phyloP scores from a whole-genome alignment of 2,113 vertebrate species.

The Myiopsitta monachus region DNA sequence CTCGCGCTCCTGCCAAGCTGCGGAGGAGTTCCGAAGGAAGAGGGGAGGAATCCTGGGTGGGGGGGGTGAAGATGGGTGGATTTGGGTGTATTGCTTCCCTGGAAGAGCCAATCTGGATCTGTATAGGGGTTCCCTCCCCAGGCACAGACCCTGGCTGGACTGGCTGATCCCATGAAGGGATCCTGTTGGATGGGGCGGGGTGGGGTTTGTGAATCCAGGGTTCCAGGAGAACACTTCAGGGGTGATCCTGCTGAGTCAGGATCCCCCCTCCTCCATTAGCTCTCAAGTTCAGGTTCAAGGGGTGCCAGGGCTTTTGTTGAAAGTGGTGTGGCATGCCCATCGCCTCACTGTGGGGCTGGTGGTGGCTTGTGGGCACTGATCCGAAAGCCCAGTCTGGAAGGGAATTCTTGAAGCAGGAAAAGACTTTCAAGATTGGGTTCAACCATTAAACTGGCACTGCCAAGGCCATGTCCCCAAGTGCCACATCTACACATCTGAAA shows the following conservation, averaged over 20 bases:
- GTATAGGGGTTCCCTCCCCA: not conserved
- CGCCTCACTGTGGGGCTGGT: not conserved
- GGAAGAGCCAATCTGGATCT: not conserved
- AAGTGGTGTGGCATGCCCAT: fast-evolving
- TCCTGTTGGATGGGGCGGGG: not conserved
- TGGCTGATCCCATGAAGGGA: not conserved
- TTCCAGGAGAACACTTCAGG: not conserved
- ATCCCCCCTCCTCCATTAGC: not conserved
- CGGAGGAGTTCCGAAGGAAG: not conserved
- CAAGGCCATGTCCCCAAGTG: not conserved
- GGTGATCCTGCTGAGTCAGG: not conserved
- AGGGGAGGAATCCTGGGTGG: not conserved
- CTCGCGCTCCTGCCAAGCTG: not conserved
- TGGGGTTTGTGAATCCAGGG: not conserved
- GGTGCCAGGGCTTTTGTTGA: not conserved
- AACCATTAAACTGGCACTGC: not conserved
- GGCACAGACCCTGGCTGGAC: not conserved
- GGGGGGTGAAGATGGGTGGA: not conserved
- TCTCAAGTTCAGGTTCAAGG: not conserved
- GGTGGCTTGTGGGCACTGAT: not conserved
- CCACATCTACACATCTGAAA: not conserved
- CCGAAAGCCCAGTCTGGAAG: too few relatives aligned
- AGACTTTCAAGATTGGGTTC: not conserved
- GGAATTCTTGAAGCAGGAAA: too few relatives aligned
- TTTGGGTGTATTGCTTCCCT: not conserved